These are phyloP conservation scores for Daktulosphaira vitifoliae DNA, from an alignment of 1,140 invertebrate genomes.

Conservation along the genomic window DNA sequence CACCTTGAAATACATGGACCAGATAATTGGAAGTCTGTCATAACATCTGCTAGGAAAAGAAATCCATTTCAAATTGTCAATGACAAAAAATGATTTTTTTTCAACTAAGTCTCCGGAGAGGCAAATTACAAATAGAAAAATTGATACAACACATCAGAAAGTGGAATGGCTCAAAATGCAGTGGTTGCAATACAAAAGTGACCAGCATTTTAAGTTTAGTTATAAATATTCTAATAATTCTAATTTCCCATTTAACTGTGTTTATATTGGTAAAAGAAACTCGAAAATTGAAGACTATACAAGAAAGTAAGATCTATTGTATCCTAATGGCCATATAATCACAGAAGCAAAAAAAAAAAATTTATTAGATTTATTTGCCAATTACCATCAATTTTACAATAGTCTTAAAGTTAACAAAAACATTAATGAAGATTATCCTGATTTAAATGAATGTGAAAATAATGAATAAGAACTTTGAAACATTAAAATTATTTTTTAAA, in stretches of 20 bases:
- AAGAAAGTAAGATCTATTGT: background rate
- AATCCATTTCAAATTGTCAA: slow-evolving; percentile 18
- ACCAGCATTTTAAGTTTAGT: slow-evolving; percentile 4
- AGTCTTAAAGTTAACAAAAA: background rate
- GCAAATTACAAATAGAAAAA: background rate
- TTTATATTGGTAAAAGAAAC: slow-evolving; percentile 3
- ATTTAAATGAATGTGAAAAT: no score
- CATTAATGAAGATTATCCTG: no score
- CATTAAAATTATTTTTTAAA: no score
- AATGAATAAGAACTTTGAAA: no score
- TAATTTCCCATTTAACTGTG: slow-evolving; percentile 1
- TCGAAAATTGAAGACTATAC: background rate
- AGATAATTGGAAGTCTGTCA: slow-evolving; percentile 5
- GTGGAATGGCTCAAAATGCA: slow-evolving; percentile 30
- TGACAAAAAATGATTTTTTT: slow-evolving; percentile 13
- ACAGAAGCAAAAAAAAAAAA: slow-evolving; percentile 23
- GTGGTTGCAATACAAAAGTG: slow-evolving; percentile 12
- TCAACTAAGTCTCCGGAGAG: background rate
- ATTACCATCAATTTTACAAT: background rate
- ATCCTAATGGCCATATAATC: slow-evolving; percentile 13
- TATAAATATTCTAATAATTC: slow-evolving; percentile 18
- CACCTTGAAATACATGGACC: background rate
- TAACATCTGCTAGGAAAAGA: background rate
- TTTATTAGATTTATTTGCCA: background rate
- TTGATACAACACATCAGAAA: background rate